Evolutionary conservation across 2,797 vertebrate genomes (phyloP).

Genomic region (Molossus molossus): DNA sequence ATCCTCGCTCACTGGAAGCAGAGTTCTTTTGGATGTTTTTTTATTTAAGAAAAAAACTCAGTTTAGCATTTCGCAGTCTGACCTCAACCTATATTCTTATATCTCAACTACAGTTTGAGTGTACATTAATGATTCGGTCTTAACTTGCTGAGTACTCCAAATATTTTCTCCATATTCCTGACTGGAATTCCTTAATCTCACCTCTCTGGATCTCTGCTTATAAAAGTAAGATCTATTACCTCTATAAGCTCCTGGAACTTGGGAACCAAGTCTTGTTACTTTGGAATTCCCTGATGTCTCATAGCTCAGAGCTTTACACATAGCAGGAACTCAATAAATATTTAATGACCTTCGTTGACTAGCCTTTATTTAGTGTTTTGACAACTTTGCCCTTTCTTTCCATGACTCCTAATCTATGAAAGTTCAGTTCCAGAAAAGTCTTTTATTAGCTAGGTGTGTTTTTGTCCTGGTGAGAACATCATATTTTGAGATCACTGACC

Average conservation of each 20-base stretch:
- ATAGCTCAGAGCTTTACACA: constrained; percentile 31
- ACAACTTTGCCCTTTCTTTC: constrained; percentile 67
- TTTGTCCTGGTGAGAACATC: constrained; percentile 85
- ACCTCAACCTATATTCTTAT: not conserved
- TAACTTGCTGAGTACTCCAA: not conserved
- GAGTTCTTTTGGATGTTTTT: not conserved
- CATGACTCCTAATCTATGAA: constrained; percentile 63
- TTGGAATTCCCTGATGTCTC: not conserved
- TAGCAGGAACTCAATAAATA: constrained; percentile 48
- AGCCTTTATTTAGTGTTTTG: constrained; percentile 62
- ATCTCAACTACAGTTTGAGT: not conserved
- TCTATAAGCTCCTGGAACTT: not conserved
- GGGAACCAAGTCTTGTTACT: not conserved
- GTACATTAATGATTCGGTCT: not conserved
- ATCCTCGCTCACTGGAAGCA: not conserved
- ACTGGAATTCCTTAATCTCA: not conserved
- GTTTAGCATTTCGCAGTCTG: not conserved
- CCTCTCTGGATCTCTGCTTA: not conserved
- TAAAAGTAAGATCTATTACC: constrained; percentile 4
- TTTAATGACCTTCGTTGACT: constrained; percentile 54
- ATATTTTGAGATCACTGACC: constrained; percentile 83
- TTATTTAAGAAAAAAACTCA: not conserved
- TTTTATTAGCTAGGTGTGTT: constrained; percentile 77
- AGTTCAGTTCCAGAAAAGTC: constrained; percentile 70
- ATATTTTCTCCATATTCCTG: not conserved